These are phyloP conservation scores for Julus scanicus DNA, from an alignment of 2,888 invertebrate genomes.

Conservation along the genomic window DNA sequence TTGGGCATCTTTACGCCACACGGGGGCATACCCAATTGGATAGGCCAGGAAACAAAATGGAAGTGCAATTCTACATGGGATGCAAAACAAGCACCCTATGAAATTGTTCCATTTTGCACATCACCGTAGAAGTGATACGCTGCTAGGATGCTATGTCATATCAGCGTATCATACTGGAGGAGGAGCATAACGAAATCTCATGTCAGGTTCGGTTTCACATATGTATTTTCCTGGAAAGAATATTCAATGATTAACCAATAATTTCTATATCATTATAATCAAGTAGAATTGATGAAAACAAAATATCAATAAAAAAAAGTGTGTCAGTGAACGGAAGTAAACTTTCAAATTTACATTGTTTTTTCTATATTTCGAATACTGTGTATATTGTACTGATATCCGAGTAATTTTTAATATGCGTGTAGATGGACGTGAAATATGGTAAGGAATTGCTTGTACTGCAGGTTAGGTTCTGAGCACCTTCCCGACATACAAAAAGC, in stretches of 20 bases:
- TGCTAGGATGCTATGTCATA: conserved; percentile 1
- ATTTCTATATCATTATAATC: not conserved
- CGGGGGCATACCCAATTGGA: not conserved
- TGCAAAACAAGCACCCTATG: not conserved
- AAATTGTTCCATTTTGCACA: conserved; percentile 14
- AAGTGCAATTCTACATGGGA: conserved; percentile 31
- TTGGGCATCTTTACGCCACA: not conserved
- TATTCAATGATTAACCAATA: conserved; percentile 22
- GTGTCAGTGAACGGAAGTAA: too few relatives aligned
- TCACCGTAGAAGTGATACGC: not conserved
- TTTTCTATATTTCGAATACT: too few relatives aligned
- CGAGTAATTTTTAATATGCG: too few relatives aligned
- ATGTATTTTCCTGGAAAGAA: conserved; percentile 77
- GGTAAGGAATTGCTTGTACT: too few relatives aligned
- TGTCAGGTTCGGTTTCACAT: conserved; percentile 79
- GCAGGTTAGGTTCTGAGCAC: too few relatives aligned
- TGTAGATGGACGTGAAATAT: too few relatives aligned
- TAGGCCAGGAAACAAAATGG: conserved; percentile 7
- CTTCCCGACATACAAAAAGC: too few relatives aligned
- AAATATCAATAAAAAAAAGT: too few relatives aligned
- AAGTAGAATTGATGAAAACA: too few relatives aligned
- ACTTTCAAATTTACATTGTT: too few relatives aligned
- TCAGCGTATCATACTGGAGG: conserved; percentile 63
- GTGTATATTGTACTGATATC: not conserved
- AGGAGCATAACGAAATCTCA: conserved; percentile 68